Conservation (phyloP, 2,797 vertebrate genomes). For the Chelmon rostratus region DNA sequence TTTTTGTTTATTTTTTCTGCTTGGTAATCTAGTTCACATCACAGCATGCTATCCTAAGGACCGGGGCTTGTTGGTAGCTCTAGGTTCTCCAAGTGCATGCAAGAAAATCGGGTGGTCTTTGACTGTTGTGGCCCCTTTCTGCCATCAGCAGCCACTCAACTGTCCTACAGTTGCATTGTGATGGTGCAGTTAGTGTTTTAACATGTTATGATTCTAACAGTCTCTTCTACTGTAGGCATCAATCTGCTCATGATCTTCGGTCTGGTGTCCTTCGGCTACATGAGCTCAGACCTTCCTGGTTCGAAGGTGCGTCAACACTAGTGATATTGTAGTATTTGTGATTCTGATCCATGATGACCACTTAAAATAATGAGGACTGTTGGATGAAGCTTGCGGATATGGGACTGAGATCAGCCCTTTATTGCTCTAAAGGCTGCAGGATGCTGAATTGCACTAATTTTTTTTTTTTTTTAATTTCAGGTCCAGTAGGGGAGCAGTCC, state of each 20-base stretch:
- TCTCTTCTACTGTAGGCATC: background rate
- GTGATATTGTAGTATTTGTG: rapidly evolving
- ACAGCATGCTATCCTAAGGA: slow-evolving; percentile 89
- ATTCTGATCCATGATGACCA: slow-evolving; percentile 90
- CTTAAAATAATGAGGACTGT: slow-evolving; percentile 82
- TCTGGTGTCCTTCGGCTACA: rapidly evolving
- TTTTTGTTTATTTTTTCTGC: no score
- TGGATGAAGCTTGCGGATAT: slow-evolving; percentile 99
- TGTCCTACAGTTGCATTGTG: slow-evolving; percentile 83
- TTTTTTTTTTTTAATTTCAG: slow-evolving; percentile 7
- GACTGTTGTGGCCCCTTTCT: slow-evolving; percentile 84
- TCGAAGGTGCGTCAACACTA: slow-evolving; percentile 32
- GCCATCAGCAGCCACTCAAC: slow-evolving; percentile 90
- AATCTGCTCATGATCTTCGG: rapidly evolving
- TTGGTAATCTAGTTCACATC: rapidly evolving
- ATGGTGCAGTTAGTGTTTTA: background rate
- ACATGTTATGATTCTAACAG: background rate
- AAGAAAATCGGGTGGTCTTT: slow-evolving; percentile 91
- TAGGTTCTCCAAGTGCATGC: slow-evolving; percentile 92
- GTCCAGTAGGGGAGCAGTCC: background rate
- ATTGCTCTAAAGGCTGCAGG: rapidly evolving
- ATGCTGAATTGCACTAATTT: background rate
- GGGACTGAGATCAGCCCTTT: slow-evolving; percentile 92
- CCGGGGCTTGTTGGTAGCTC: slow-evolving; percentile 81
- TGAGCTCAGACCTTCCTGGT: rapidly evolving